Evolutionary conservation across 2,113 vertebrate genomes (phyloP), one percentile per base, ranked within the genome.

Genomic region (Datnioides undecimradiatus): DNA sequence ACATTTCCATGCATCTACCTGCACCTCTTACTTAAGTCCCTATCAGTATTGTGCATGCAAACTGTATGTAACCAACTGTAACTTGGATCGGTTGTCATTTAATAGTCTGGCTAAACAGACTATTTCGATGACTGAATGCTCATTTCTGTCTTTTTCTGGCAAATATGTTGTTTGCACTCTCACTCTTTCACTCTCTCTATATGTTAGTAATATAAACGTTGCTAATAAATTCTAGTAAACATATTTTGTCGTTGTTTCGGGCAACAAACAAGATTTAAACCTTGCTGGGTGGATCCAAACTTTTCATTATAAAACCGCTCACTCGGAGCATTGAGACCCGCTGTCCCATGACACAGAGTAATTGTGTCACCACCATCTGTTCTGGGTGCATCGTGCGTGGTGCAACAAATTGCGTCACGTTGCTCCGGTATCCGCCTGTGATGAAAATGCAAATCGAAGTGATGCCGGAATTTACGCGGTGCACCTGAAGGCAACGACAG

Each of bases 401-500:
- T 34, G 36, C 59, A 21, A 57, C 66, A 49, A 45, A 55, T 75
- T 49, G 78, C 73, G 73, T 82, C 81, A 80, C 65, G 10, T 4
- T 4, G 23, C 23, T 23, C 8, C 48, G 54, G 3, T 16, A 6
- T 40, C 27, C 17, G 21, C 48, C 9, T 34, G 4, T 13, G 36
- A 66, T 45, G 41, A 46, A 72, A 52, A 46, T 5, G 27, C 48
- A 57, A 62, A 36, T 4, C 1, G 23, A 48, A 21, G 3, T 4
- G 48, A 59, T 52, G 33, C 4, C 31, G 31, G 45, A 41, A 25
- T 87, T 86, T 87, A 83, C 89, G 80, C 29, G 57, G 6, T 45
- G 73, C 45, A 76, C 73, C 1, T 87, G 87, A 92, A 93, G 36
- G 85, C 85, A 87, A n/a, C 88, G 2, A 68, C 29, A 71, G 60